Percentiles rank a stretch among this genome's conserved stretches.
Conservation (phyloP, 1,140 invertebrate species). For the Atta cephalotes region DNA sequence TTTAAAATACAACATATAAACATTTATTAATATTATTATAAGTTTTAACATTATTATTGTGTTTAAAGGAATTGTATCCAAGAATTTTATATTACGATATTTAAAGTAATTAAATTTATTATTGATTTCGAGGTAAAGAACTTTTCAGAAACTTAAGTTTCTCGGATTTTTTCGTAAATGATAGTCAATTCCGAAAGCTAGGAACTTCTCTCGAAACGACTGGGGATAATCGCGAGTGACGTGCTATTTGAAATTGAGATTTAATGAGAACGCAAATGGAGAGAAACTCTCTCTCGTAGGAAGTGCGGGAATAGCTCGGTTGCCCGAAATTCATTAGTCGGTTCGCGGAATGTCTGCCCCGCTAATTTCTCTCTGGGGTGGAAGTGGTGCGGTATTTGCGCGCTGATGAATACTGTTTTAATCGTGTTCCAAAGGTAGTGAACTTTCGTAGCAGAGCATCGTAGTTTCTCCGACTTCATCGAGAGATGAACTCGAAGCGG, state of each 20-base stretch:
- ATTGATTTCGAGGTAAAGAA: neutral
- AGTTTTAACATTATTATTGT: neutral
- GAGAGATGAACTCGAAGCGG: conserved; percentile 6
- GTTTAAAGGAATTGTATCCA: neutral
- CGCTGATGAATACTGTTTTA: conserved; percentile 57
- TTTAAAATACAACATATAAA: neutral
- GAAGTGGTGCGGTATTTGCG: conserved; percentile 21
- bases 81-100: neutral
- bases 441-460: conserved; percentile 12
- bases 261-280: conserved; percentile 58
- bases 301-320: conserved; percentile 32
- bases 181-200: neutral
- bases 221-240: conserved; percentile 36
- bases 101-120: neutral
- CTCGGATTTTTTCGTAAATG: conserved; percentile 2
- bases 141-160: neutral
- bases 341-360: conserved; percentile 56
- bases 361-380: conserved; percentile 44
- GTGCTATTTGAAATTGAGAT: conserved; percentile 55
- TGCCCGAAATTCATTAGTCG: conserved; percentile 54
- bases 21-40: neutral
- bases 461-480: conserved; percentile 43
- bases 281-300: conserved; percentile 4
- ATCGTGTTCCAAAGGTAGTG: conserved; percentile 52
- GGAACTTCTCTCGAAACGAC: neutral